A percentile compares a stretch with the other conserved stretches of the same genome.
Evolutionary conservation across 2,888 invertebrate genomes (phyloP).

Genomic region (Drosophila paranaensis): DNA sequence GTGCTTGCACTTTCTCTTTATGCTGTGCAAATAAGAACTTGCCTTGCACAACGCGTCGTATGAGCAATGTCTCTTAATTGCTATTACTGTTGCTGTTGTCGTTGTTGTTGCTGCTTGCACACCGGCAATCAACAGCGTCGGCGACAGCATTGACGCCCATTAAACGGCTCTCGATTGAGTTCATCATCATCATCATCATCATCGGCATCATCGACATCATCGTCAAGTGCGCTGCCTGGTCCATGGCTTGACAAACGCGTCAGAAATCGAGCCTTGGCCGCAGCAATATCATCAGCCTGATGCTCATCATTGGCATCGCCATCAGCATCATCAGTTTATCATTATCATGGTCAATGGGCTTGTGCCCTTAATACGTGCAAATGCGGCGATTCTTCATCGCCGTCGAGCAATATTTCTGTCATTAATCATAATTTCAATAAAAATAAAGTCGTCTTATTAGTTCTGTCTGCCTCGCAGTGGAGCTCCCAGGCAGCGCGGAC

Average conservation of each 20-base stretch:
- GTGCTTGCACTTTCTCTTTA: background rate
- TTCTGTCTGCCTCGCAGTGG: constrained; percentile 31
- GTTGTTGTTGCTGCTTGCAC: constrained; percentile 14
- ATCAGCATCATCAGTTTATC: constrained; percentile 2
- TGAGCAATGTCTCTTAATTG: constrained; percentile 18
- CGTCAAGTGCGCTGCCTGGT: constrained; percentile 23
- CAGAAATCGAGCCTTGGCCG: constrained; percentile 22
- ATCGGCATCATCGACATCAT: constrained; percentile 5
- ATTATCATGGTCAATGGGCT: constrained; percentile 25
- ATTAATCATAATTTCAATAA: constrained; percentile 82
- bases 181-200: constrained; percentile 39
- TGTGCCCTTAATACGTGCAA: constrained; percentile 56
- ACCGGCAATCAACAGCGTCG: constrained; percentile 35
- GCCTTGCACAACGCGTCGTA: constrained; percentile 31
- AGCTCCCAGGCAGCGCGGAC: constrained; percentile 1
- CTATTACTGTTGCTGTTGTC: constrained; percentile 3
- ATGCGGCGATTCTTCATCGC: constrained; percentile 48
- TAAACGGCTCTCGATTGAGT: constrained; percentile 40
- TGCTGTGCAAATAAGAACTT: background rate
- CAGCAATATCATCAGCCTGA: constrained; percentile 17
- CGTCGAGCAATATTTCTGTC: constrained; percentile 64
- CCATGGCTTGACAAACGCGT: constrained; percentile 30
- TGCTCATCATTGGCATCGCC: constrained; percentile 24
- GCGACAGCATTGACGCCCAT: constrained; percentile 36
- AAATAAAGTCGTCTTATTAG: constrained; percentile 73